Percentiles rank a stretch among this genome's conserved stretches.
These are phyloP conservation scores for Pandemis heparana DNA, from an alignment of 2,888 invertebrate species.

Conservation along the genomic window DNA sequence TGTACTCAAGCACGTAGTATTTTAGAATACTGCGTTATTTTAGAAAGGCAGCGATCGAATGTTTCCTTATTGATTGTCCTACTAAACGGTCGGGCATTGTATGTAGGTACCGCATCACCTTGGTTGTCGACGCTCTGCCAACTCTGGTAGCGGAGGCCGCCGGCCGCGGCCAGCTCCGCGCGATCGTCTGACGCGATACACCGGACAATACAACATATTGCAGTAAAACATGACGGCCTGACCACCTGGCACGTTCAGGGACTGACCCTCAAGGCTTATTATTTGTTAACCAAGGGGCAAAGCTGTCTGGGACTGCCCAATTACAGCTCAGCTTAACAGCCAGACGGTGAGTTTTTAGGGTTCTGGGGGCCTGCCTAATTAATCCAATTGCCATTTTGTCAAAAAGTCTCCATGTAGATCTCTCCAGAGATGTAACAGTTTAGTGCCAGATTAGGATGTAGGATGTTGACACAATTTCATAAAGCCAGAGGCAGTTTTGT, in stretches of 20 bases:
- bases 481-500: not conserved
- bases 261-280: not conserved
- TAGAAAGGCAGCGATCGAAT: not conserved
- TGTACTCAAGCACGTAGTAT: too few species aligned
- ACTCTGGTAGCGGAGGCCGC: conserved; percentile 87
- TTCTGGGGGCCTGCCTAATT: too few species aligned
- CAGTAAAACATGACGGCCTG: conserved; percentile 44
- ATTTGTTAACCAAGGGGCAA: not conserved
- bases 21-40: too few species aligned
- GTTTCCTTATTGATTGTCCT: not conserved
- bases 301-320: not conserved
- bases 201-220: conserved; percentile 44
- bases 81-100: conserved; percentile 5
- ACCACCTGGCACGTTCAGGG: not conserved
- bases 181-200: conserved; percentile 42
- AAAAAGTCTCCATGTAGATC: too few species aligned
- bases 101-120: conserved; percentile 71
- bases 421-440: too few species aligned
- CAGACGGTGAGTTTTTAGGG: too few species aligned
- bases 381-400: too few species aligned
- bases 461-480: too few species aligned
- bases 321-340: not conserved
- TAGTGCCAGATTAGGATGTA: too few species aligned
- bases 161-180: conserved; percentile 70
- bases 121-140: conserved; percentile 88